A percentile compares a stretch with the other conserved stretches of the same genome.
phyloP scores from a whole-genome alignment of 1,140 invertebrate species.

The Zaprionus capensis region DNA sequence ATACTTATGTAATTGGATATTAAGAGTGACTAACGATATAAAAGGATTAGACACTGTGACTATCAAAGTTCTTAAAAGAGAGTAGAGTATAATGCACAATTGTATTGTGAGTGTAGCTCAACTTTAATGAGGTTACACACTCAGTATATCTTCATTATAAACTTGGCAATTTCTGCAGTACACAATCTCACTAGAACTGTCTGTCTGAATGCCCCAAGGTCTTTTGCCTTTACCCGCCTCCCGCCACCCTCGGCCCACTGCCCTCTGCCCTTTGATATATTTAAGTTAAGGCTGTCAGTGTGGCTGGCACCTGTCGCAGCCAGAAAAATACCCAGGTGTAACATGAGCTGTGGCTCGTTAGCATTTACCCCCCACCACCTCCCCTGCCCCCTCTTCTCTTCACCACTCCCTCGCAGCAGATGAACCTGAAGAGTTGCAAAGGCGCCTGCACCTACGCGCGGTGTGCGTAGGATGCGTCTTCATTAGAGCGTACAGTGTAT shows the following conservation, averaged over 20 bases:
- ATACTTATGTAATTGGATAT: no score
- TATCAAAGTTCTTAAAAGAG: no score
- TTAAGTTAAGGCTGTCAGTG: conserved; percentile 41
- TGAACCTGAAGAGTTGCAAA: conserved; percentile 15
- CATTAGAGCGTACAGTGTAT: conserved; percentile 2
- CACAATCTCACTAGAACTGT: not conserved
- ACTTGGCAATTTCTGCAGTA: not conserved
- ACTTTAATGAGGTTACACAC: not conserved
- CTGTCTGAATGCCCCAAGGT: conserved; percentile 8
- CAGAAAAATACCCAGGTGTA: conserved; percentile 35
- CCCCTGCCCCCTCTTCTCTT: not conserved
- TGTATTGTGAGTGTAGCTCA: not conserved
- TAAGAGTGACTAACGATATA: no score
- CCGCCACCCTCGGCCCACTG: not conserved
- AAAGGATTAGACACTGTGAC: no score
- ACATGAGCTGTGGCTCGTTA: conserved; percentile 61
- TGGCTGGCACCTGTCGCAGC: conserved; percentile 26
- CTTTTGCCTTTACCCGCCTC: not conserved
- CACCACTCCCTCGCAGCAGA: not conserved
- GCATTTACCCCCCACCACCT: not conserved
- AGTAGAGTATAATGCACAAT: not conserved
- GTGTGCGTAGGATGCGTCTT: conserved; percentile 20
- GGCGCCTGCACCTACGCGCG: conserved; percentile 10
- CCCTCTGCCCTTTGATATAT: conserved; percentile 19
- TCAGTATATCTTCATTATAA: not conserved